These are phyloP conservation scores for Serilophus lunatus DNA, from an alignment of 2,113 vertebrate genomes.

Conservation along the genomic window DNA sequence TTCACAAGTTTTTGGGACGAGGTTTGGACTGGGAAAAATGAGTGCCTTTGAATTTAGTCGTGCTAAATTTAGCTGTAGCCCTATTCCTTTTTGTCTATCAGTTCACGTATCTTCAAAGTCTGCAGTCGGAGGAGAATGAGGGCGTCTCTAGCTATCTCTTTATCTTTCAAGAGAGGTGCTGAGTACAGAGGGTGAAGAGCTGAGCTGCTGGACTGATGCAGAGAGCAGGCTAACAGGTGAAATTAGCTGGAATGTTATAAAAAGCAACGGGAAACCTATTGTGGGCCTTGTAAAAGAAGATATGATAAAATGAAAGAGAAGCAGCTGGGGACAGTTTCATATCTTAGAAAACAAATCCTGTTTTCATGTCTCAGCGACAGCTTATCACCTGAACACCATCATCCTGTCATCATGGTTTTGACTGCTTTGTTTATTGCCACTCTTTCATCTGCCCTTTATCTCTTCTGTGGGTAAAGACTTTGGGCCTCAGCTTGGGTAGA, in stretches of 20 bases:
- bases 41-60: background rate
- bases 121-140: background rate
- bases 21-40: background rate
- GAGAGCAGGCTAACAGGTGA: background rate
- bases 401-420: background rate
- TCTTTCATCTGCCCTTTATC: background rate
- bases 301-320: background rate
- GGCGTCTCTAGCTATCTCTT: background rate
- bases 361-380: background rate
- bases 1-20: background rate
- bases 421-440: background rate
- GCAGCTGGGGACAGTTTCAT: slow-evolving; percentile 5
- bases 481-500: background rate
- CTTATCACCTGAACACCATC: background rate
- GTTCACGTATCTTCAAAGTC: background rate
- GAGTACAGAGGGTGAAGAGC: background rate
- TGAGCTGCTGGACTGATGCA: background rate
- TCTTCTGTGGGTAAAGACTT: background rate
- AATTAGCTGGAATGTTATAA: slow-evolving; percentile 3
- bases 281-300: background rate
- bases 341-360: background rate
- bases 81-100: background rate
- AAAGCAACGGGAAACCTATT: background rate
- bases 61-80: background rate
- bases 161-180: background rate